Base-by-base conservation (phyloP, 2,888 invertebrate species). In the Scaptomyza reducta region DNA sequence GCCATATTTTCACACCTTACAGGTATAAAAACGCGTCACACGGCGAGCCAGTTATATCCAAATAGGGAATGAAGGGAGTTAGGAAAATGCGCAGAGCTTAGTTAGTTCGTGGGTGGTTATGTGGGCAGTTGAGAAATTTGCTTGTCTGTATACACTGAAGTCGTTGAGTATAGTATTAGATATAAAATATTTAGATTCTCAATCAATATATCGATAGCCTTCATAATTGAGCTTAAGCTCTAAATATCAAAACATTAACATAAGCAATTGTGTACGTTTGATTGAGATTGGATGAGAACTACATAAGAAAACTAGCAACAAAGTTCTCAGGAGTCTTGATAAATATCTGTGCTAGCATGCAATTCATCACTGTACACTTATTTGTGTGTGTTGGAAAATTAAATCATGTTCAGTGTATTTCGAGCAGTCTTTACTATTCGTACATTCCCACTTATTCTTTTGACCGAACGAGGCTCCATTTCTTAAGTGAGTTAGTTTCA, bases 1-100 rank as follows among this genome's bases (percentile, higher is more conserved):
- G 79, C 66, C 79, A 76, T 76, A 71, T 66, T 72, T 76, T 82
- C 80, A 77, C 82, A 88, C 82, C 82, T 86, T 35, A 46, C 60
- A 69, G 69, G 41, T 67, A 44, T 1, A 31, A 31, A 31, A 53
- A 53, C n/a, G 56, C 55, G 56, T 62, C 68, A 61, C 35, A 35
- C 14, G 54, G 35, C 31, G 13, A 61, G 47, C 6, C 6, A 29
- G 9, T 13, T 14, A 38, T 38, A 14, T 14, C 3, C 38, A 70
- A 65, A 57, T 29, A 33, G 42, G 16, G 53, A 47, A 25, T 29
- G 14, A 31, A 4, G 10, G 11, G 38, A 27, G 1, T 5, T 7
- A 10, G 16, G 9, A 18, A 6, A 11, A 9, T 16, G 18, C 38
- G 11, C 3, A 14, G 11, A 51, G 13, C 35, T 14, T 38, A 51